phyloP scores from a whole-genome alignment of 2,113 vertebrate genomes.

The Orthonyx spaldingii region DNA sequence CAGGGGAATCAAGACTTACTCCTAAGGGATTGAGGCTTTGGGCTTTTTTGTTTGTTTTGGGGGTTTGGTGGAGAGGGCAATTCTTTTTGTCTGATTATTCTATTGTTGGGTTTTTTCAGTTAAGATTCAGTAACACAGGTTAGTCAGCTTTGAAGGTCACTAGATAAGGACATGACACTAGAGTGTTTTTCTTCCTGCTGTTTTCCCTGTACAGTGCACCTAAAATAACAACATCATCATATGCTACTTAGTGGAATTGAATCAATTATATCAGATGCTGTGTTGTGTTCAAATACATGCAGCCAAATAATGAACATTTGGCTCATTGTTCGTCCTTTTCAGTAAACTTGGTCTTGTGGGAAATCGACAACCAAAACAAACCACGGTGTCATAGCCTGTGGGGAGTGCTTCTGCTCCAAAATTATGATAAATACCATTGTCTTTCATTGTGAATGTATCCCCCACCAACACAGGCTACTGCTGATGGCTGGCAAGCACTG shows the following conservation, averaged over 20 bases:
- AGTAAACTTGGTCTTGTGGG: not conserved
- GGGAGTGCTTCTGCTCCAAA: not conserved
- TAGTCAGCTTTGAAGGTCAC: not conserved
- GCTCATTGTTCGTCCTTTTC: not conserved
- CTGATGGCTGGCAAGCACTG: not conserved
- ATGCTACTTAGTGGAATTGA: slow-evolving; percentile 7
- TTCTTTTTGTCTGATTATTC: not conserved
- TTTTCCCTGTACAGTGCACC: not conserved
- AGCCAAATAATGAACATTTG: slow-evolving; percentile 21
- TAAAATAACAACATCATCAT: slow-evolving; percentile 10
- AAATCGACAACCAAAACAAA: slow-evolving; percentile 21
- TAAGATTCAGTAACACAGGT: not conserved
- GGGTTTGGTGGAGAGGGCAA: not conserved
- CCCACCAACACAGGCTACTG: not conserved
- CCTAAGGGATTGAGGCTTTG: not conserved
- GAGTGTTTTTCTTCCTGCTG: not conserved
- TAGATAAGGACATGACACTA: not conserved
- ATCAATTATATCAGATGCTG: not conserved
- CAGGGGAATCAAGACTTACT: not conserved
- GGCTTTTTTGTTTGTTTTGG: not conserved
- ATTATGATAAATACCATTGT: not conserved
- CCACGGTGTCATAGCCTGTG: not conserved
- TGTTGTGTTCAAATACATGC: not conserved
- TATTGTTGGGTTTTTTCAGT: not conserved
- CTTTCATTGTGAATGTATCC: not conserved